phyloP scores from a whole-genome alignment of 2,888 invertebrate species.

The Drosophila atroscutellata region DNA sequence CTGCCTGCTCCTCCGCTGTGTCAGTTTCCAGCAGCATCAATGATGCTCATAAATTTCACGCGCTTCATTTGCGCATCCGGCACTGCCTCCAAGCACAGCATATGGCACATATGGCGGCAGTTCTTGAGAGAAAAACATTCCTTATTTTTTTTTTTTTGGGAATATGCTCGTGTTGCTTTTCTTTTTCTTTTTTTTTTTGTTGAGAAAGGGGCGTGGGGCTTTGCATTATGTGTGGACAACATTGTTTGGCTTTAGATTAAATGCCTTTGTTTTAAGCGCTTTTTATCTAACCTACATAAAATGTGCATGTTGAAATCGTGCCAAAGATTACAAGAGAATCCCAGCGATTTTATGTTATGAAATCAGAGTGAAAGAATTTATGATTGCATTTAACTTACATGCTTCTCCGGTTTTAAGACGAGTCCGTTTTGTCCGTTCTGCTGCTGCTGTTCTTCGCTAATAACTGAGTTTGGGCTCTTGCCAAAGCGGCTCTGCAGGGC shows the following conservation, averaged over 20 bases:
- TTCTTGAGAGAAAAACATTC: constrained; percentile 62
- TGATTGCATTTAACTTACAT: constrained; percentile 81
- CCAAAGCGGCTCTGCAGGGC: constrained; percentile 80
- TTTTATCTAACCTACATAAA: constrained; percentile 77
- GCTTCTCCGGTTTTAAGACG: constrained; percentile 84
- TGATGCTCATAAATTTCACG: constrained; percentile 71
- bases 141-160: constrained; percentile 1
- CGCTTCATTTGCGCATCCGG: constrained; percentile 73
- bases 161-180: neutral
- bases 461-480: constrained; percentile 48
- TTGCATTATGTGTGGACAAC: constrained; percentile 60
- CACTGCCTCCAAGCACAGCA: constrained; percentile 28
- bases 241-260: constrained; percentile 76
- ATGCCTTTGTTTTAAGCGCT: constrained; percentile 71
- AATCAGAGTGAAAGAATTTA: constrained; percentile 51
- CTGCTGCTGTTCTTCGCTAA: constrained; percentile 42
- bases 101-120: constrained; percentile 66
- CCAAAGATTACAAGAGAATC: constrained; percentile 55
- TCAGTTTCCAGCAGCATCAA: constrained; percentile 1
- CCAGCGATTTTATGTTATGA: constrained; percentile 44
- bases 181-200: neutral
- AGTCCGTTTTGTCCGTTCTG: constrained; percentile 70
- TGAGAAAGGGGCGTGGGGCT: neutral
- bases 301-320: constrained; percentile 70
- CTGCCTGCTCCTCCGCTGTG: neutral